Base-by-base conservation (phyloP, 1,140 invertebrate species). In the Venturia canescens region DNA sequence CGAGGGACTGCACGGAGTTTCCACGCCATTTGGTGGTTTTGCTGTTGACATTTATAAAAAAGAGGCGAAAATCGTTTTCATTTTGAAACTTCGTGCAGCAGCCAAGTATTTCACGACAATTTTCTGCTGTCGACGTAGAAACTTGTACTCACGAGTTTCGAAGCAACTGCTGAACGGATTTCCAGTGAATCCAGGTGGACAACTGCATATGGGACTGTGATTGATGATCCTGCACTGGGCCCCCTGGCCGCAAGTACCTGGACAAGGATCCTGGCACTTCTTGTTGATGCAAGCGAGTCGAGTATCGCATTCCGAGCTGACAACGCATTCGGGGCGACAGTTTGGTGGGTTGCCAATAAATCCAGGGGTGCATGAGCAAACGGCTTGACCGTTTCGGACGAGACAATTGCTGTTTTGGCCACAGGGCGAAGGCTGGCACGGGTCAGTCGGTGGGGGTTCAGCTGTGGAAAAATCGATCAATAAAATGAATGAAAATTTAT, bases 311-410 rank as follows among this genome's bases (percentile, higher is more conserved):
- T 94, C 94, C 6, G 92, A 92, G 85, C 93, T 94, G 63, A 93
- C 86, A 80, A 93, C 87, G 84, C 93, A 94, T 88, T 95, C 94
- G 5, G 94, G 94, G 80, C 92, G 88, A 86, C 94, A 94, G 57
- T 88, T 86, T 38, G 90, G 93, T 81, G 89, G 88, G 53, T 90
- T 91, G 16, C 94, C 94, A 78, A 92, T 92, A 83, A 92, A 93
- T 77, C 92, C 92, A 11, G 89, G 83, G 60, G 92, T 86, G 87
- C 94, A 95, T n/a, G 89, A 86, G 77, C 93, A 93, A 1, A 90
- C 87, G 1, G 91, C 92, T 69, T 90, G 84, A 5, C 87, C 88
- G 48, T 91, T 92, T 53, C 91, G 88, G 48, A 92, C 89, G 23
- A 88, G 89, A 79, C 94, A 94, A 67, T 91, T 85, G 18, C 93